Evolutionary conservation across 2,888 invertebrate genomes (phyloP).

Genomic region (Cloeon dipterum): DNA sequence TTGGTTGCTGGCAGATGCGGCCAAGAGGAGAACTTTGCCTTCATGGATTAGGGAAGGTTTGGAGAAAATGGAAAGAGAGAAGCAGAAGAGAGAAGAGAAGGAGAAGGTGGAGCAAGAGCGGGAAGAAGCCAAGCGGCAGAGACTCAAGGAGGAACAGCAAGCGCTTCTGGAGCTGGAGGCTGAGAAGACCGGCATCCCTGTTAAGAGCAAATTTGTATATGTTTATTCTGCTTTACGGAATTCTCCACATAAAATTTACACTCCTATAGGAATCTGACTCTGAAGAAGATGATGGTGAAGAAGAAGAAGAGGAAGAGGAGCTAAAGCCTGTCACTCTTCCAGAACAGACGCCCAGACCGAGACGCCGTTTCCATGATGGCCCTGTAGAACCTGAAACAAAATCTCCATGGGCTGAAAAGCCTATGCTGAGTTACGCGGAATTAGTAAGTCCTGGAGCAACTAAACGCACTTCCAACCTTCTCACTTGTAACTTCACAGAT

Average conservation of each 20-base stretch:
- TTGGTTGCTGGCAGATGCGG: constrained; percentile 39
- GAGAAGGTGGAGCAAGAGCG: constrained; percentile 41
- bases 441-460: constrained; percentile 24
- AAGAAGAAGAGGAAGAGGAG: constrained; percentile 12
- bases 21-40: constrained; percentile 74
- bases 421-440: constrained; percentile 22
- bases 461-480: too few relatives aligned
- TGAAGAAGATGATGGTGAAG: constrained; percentile 11
- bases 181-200: constrained; percentile 15
- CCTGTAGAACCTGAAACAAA: constrained; percentile 12
- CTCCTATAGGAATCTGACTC: constrained; percentile 20
- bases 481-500: constrained; percentile 37
- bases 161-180: constrained; percentile 13
- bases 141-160: constrained; percentile 27
- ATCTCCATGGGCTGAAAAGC: constrained; percentile 33
- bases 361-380: constrained; percentile 19
- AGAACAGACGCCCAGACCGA: constrained; percentile 13
- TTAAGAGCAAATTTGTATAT: constrained; percentile 34
- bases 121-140: constrained; percentile 29
- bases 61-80: constrained; percentile 93
- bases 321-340: constrained; percentile 15
- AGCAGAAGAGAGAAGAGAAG: constrained; percentile 62
- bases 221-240: too few relatives aligned
- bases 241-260: not conserved
- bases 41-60: constrained; percentile 94